These are phyloP conservation scores for Drosophila parthenogenetica DNA, from an alignment of 2,888 invertebrate genomes.

Conservation along the genomic window DNA sequence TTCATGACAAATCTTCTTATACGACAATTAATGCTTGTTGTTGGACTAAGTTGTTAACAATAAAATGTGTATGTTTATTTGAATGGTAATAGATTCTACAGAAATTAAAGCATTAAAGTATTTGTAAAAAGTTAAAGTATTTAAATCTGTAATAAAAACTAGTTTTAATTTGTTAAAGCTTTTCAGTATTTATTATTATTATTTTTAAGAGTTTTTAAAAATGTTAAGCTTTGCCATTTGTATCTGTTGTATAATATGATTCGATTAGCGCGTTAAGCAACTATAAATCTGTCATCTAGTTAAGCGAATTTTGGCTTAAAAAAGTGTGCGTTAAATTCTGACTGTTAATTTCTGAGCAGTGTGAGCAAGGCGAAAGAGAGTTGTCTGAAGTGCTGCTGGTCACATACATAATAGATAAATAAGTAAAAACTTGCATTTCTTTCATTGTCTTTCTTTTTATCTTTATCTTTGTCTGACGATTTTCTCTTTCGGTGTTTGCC, in stretches of 20 bases:
- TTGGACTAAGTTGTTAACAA: too few relatives aligned
- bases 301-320: not conserved
- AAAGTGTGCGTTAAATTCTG: conserved; percentile 17
- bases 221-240: too few relatives aligned
- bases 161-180: too few relatives aligned
- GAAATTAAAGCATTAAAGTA: too few relatives aligned
- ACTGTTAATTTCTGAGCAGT: conserved; percentile 34
- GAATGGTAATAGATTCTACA: too few relatives aligned
- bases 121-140: too few relatives aligned
- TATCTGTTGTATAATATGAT: not conserved
- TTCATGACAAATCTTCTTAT: too few relatives aligned
- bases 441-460: conserved; percentile 55
- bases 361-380: not conserved
- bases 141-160: too few relatives aligned
- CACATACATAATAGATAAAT: conserved; percentile 22
- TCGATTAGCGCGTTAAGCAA: not conserved
- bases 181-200: too few relatives aligned
- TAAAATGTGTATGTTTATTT: too few relatives aligned
- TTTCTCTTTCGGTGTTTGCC: conserved; percentile 56
- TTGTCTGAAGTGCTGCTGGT: conserved; percentile 22
- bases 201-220: too few relatives aligned
- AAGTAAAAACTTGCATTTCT: conserved; percentile 40
- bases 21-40: too few relatives aligned
- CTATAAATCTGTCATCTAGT: not conserved
- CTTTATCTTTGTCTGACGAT: conserved; percentile 53